Base-by-base conservation (phyloP, 2,113 vertebrate genomes). In the Anser brachyrhynchus region DNA sequence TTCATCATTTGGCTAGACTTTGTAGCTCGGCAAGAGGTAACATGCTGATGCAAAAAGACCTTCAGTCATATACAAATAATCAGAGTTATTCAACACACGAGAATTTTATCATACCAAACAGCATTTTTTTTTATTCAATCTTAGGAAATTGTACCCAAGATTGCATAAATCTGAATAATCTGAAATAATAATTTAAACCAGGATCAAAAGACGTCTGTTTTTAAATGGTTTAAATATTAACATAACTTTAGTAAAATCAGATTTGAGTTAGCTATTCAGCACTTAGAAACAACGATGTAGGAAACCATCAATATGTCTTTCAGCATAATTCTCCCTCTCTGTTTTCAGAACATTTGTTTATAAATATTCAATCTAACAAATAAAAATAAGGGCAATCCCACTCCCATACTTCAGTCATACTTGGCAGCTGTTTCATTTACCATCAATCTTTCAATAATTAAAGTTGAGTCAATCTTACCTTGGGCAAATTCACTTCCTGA, bases 401-500 rank as follows among this genome's bases (percentile, higher is more conserved):
- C 11, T 69, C 35, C 22, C 46, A n/a, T 31, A 51, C 20, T 67
- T 51, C n/a, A 58, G 33, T 20, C 16, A 71, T 23, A 46, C 3
- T 54, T 51, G 25, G 5, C 29, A 89, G 29, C 6, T 82, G 59
- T 77, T 93, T 72, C 6, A 65, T 79, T 52, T 77, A 80, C 11
- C 51, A 28, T 35, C 49, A 91, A 2, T 23, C 58, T 62, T 39
- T 64, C 11, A 41, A n/a, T 29, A 39, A 70, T 6, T 13, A 33
- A 85, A 93, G 10, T 21, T 61, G 39, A 65, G 52, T 33, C 14
- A 54, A 33, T 33, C 85, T 98, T 98, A 99, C 99, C 99, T 99
- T 99, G 99, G 94, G 99, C 99, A 59, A 97, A 99, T 98, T 99
- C 99, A 74, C 99, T 99, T 90, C 99, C 99, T 29, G 99, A 99